Evolutionary conservation across 2,888 invertebrate genomes (phyloP), one percentile per base, ranked within the genome.

Genomic region (Baronia brevicornis): DNA sequence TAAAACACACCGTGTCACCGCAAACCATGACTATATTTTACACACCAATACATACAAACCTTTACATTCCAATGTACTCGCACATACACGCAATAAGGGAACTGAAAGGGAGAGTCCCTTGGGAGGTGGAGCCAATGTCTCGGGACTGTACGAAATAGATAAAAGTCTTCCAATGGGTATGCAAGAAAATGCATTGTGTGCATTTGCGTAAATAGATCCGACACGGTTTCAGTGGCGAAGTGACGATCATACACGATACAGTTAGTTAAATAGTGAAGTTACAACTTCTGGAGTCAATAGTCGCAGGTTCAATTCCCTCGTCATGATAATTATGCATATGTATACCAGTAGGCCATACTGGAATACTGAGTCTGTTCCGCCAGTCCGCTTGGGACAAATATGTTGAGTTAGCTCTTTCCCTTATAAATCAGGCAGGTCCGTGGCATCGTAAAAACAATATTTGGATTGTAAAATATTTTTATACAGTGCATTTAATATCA

Each of bases 81-180:
- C 60, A 63, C 55, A 33, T 33, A 51, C 54, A 54, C 66, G 55
- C 61, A 66, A 55, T 23, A 42, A 54, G 34, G 37, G 44, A 46
- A 46, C 46, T 48, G 74, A 82, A 75, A 82, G 79, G 77, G 84
- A 82, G 74, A 82, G 82, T 84, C 84, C 78, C 84, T 41, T 33
- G 84, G 84, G 80, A 84, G 84, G 82, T 63, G 80, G 84, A 62
- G 84, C 78, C 68, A 77, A 65, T 65, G 78, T 75, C 78, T 74
- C 68, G 65, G 69, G 64, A 63, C 48, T 26, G 24, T 31, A 36
- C 63, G 61, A 74, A 74, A 77, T 74, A 77, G 78, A 70, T 74
- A 73, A 62, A 61, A 63, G 57, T 62, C 62, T 71, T 67, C 69
- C 72, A 64, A 75, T 82, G 67, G 71, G 68, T 74, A 71, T 75